phyloP scores from a whole-genome alignment of 2,113 vertebrate genomes.

The Gavia stellata region DNA sequence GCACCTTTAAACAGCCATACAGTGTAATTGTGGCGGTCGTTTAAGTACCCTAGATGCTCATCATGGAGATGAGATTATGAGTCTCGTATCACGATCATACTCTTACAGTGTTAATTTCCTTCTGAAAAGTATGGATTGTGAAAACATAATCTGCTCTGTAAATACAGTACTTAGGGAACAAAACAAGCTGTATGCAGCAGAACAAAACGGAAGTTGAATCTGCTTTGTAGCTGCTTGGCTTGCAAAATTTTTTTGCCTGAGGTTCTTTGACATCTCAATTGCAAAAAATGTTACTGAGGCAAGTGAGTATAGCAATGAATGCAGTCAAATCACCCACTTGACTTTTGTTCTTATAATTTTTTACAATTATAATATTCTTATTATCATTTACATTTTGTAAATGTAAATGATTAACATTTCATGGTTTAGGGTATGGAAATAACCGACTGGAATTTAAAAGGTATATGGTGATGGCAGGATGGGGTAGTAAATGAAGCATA shows the following conservation, averaged over 20 bases:
- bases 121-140: background rate
- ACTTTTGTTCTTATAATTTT: background rate
- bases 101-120: background rate
- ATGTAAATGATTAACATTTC: too few species aligned
- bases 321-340: background rate
- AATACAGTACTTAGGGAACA: background rate
- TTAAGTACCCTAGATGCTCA: background rate
- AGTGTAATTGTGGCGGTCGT: background rate
- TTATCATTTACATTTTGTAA: too few species aligned
- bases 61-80: background rate
- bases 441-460: background rate
- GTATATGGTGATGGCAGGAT: background rate
- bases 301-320: background rate
- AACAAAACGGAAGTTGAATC: background rate
- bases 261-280: background rate
- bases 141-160: background rate
- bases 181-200: background rate
- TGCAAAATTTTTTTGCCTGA: background rate
- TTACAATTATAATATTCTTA: background rate
- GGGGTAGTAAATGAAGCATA: background rate
- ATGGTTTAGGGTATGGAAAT: background rate
- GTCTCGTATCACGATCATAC: background rate
- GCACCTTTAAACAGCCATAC: background rate
- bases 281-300: background rate
- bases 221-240: background rate